These are phyloP conservation scores for Trachops cirrhosus DNA, from an alignment of 2,797 vertebrate species.

Conservation along the genomic window DNA sequence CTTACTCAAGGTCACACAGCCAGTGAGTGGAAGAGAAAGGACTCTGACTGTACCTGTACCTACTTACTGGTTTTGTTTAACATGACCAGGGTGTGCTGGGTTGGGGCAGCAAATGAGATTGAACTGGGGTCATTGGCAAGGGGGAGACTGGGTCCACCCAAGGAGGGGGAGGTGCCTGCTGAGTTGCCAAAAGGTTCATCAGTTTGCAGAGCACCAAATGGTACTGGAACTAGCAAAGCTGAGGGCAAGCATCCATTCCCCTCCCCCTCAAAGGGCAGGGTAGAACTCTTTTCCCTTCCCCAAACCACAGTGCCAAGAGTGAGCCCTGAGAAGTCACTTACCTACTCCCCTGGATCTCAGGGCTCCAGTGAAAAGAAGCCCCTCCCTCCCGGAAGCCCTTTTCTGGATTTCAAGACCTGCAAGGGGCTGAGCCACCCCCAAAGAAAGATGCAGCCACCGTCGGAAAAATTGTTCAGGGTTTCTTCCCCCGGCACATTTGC, in stretches of 20 bases:
- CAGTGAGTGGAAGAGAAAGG: background rate
- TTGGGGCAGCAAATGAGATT: background rate
- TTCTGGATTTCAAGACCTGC: background rate
- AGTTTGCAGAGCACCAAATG: slow-evolving; percentile 52
- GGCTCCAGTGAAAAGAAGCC: slow-evolving; percentile 15
- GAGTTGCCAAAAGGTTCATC: slow-evolving; percentile 51
- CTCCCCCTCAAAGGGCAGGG: slow-evolving; percentile 2
- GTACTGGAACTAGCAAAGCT: background rate
- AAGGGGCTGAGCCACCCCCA: slow-evolving; percentile 47
- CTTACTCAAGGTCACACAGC: slow-evolving; percentile 47
- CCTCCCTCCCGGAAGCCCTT: background rate
- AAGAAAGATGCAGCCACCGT: background rate
- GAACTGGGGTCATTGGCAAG: background rate
- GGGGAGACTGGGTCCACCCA: background rate
- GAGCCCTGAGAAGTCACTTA: slow-evolving; percentile 49
- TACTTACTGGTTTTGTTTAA: background rate
- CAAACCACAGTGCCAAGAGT: background rate
- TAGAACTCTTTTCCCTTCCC: background rate
- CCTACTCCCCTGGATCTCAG: slow-evolving; percentile 51
- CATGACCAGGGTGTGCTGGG: background rate
- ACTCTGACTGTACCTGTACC: background rate
- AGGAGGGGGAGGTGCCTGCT: background rate
- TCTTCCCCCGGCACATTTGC: background rate
- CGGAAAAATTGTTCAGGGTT: slow-evolving; percentile 18
- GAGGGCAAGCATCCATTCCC: slow-evolving; percentile 22